Base-by-base conservation (phyloP, 2,888 invertebrate species). In the Yponomeuta cagnagella region DNA sequence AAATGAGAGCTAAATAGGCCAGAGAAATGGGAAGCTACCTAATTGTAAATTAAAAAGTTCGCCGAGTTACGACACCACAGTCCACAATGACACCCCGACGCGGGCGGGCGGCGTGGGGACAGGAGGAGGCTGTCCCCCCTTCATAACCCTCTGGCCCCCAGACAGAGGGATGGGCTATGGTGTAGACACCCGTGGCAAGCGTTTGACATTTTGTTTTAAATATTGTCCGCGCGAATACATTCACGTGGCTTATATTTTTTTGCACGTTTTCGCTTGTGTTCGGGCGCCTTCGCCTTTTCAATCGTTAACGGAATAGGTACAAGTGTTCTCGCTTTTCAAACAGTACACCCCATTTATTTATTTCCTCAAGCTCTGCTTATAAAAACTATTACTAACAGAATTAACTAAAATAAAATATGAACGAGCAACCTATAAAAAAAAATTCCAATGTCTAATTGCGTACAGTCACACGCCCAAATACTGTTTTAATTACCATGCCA, bases 41-140 rank as follows among this genome's bases (percentile, higher is more conserved):
- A 91, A 92, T 92, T 91, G 91, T 92, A 92, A 92, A 92, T 92
- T 92, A 92, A 92, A 92, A 92, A 92, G 91, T 92, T 92, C 90
- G 90, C 88, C 85, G 88, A 92, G 91, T 91, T 91, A 92, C 91
- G 89, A 91, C 90, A 90, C 91, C 91, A 90, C 91, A 91, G 91
- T 91, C 91, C 90, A 90, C 90, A 91, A 87, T 89, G 90, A 90
- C 91, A 88, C 90, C 89, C 89, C 80, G 80, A 79, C 77, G 78
- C 82, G 74, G 78, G 82, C 74, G 74, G 76, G 79, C 80, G 80
- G 84, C 78, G 75, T 78, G 52, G 15, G 15, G 31, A 4, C 48
- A 10, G 37, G 63, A 58, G 33, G 70, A 43, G 63, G 69, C 15
- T n/a, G 74, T 75, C 70, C 74, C 75, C 76, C 78, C 77, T 78